Base-by-base conservation (phyloP, 2,113 vertebrate genomes). In the Syngnathus scovelli region DNA sequence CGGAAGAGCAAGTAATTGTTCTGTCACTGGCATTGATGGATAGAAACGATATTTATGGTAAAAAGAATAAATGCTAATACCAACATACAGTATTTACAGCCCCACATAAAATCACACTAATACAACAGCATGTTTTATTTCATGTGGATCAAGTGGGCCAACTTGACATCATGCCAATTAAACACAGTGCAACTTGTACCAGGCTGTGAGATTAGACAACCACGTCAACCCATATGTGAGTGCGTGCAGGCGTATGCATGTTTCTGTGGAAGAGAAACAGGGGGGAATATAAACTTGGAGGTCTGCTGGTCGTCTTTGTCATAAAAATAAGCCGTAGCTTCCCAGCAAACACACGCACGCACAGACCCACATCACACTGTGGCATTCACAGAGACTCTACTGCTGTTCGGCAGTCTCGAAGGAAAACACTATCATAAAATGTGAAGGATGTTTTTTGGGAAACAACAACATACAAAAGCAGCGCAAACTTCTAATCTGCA, bases 171-270 rank as follows among this genome's bases (percentile, higher is more conserved):
- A 76, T 61, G 70, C 64, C 80, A 81, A 86, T 77, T 86, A 88
- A 89, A 88, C 82, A 89, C 79, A 86, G 87, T 69, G 86, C 88
- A 76, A 76, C 69, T 83, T 77, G 89, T 90, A 90, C 89, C 90
- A 91, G 86, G 85, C 85, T 76, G 59, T 74, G 58, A 80, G 87
- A 89, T 90, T 78, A 86, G 82, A 77, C 64, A 64, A 74, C 76
- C 64, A 64, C 75, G 61, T 74, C 70, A 27, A 67, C 80, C 76
- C 71, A 61, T 5, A 56, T 56, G 6, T 59, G 21, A 11, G 55
- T 58, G 55, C 13, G 55, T 13, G 61, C 6, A 60, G 38, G 8
- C 39, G n/a, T 13, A n/a, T 56, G 54, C 3, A 23, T 58, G 52
- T 60, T 5, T 33, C 11, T 61, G 58, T 37, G 60, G 21, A 43